phyloP scores from a whole-genome alignment of 1,140 invertebrate species.

The Batillaria attramentaria region DNA sequence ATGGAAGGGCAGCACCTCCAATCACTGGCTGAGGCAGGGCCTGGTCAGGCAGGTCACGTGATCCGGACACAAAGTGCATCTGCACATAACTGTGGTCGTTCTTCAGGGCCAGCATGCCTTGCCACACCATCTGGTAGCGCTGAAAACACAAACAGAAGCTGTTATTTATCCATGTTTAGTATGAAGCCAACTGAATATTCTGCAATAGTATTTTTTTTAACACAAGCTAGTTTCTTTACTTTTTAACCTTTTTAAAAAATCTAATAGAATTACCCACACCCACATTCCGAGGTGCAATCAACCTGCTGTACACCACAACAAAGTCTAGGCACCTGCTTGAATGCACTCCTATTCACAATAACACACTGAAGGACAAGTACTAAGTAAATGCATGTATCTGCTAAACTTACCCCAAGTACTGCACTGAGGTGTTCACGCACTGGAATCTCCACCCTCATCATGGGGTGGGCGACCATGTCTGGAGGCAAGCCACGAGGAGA shows the following conservation, averaged over 20 bases:
- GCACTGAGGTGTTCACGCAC: conserved; percentile 26
- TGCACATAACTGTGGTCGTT: conserved; percentile 97
- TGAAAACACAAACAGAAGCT: conserved; percentile 43
- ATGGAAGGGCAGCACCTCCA: conserved; percentile 56
- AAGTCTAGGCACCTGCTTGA: too few species aligned
- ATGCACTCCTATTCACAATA: too few species aligned
- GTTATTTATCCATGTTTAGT: too few species aligned
- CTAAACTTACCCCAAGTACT: conserved; percentile 29
- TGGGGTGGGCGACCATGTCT: conserved; percentile 27
- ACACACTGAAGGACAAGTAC: too few species aligned
- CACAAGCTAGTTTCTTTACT: neutral
- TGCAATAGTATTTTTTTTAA: too few species aligned
- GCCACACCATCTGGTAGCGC: conserved; percentile 88
- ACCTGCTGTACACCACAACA: too few species aligned
- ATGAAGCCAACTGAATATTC: neutral
- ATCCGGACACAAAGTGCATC: conserved; percentile 98
- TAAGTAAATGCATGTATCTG: too few species aligned
- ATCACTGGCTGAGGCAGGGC: conserved; percentile 64
- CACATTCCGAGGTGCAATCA: too few species aligned
- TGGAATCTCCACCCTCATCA: conserved; percentile 32
- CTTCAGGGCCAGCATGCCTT: conserved; percentile 93
- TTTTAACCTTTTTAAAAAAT: too few species aligned
- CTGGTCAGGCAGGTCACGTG: conserved; percentile 71
- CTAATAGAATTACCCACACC: too few species aligned
- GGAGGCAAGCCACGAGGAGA: conserved; percentile 29